phyloP scores from a whole-genome alignment of 2,113 vertebrate genomes.

The Alouatta palliata region DNA sequence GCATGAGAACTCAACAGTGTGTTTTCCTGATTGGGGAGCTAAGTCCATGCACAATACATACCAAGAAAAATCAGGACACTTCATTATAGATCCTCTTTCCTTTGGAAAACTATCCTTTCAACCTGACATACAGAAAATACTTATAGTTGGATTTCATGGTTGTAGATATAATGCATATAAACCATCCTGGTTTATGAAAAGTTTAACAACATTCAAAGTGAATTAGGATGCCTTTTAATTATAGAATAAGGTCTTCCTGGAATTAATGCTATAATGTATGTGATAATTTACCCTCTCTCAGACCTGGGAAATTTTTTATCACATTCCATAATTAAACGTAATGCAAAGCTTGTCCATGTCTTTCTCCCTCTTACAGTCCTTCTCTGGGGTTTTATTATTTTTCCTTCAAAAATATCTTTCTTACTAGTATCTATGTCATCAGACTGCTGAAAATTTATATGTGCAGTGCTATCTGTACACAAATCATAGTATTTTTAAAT shows the following conservation, averaged over 20 bases:
- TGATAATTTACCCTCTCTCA: neutral
- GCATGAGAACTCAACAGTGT: neutral
- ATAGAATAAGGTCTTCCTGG: neutral
- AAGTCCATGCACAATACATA: neutral
- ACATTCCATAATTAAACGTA: constrained; percentile 6
- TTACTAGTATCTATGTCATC: neutral
- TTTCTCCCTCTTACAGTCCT: neutral
- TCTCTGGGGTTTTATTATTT: neutral
- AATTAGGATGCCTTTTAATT: constrained; percentile 37
- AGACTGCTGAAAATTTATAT: neutral
- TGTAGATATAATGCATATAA: neutral
- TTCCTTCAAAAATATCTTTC: neutral
- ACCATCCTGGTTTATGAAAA: neutral
- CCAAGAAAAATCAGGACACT: neutral
- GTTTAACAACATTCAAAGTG: constrained; percentile 45
- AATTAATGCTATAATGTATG: constrained; percentile 21
- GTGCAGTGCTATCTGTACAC: neutral
- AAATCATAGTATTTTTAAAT: constrained; percentile 34
- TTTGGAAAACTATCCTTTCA: neutral
- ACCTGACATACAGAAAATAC: neutral
- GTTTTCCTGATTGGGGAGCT: neutral
- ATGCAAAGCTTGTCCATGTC: neutral
- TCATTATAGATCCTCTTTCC: neutral
- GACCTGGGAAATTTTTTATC: neutral
- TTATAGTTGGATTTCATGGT: neutral